Evolutionary conservation across 2,888 invertebrate genomes (phyloP), one percentile per base, ranked within the genome.

Genomic region (Cosmopolites sordidus): DNA sequence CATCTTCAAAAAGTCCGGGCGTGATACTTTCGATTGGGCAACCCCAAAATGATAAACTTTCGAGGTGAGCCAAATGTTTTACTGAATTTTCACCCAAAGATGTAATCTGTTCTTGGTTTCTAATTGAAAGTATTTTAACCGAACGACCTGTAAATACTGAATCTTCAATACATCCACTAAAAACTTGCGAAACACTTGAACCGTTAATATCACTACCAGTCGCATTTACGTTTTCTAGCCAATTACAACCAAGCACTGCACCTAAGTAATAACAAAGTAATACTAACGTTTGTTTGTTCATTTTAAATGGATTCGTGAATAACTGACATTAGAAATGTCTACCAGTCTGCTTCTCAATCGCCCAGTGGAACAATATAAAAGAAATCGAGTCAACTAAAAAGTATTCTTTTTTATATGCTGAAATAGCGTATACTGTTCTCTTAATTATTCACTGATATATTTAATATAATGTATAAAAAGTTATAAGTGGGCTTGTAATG

Each of bases 1-100:
- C 48, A 18, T 58, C 56, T 17, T 52, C 51, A 33, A 60, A 58
- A 5, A 33, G 11, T 4, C 11, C 12, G 8, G 33, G 22, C 33
- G 40, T 33, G 11, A 56, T 22, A 1, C 14, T 6, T 2, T 40
- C 22, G 16, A 56, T 47, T 2, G 22, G 16, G 33, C 43, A 50
- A 9, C 47, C 49, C 52, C 47, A 50, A 38, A 56, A 56, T 3
- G 50, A 46, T 1, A 56, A 8, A 9, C 43, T 47, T 27, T 46
- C 9, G 12, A 56, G 22, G 11, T 38, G 15, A 1, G 33, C 41
- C 49, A 56, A 30, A 41, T 56, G n/a, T 44, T 43, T 48, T 1
- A 56, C 53, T 3, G 56, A 49, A 18, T 50, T 52, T 15, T 42
- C 12, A 8, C 50, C 53, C 12, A 56, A 18, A 12, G n/a, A 12